Base-by-base conservation (phyloP, 1,140 invertebrate species). In the Procambarus clarkii region DNA sequence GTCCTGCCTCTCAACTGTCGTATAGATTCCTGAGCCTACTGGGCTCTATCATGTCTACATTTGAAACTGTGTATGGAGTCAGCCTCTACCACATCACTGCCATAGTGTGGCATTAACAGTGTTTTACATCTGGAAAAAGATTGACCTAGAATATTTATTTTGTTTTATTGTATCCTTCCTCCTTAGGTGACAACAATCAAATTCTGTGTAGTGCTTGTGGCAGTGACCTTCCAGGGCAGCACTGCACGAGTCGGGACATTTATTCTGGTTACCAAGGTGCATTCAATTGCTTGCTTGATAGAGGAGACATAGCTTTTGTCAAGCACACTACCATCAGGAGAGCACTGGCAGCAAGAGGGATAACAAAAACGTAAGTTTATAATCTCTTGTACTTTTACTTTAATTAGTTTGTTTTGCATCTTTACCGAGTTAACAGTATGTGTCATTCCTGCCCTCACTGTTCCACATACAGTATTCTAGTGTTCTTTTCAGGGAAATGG, bases 211-310 rank as follows among this genome's bases (percentile, higher is more conserved):
- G 96, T 82, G 92, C 77, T 94, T 99, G 0, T 99, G 98, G 94
- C 95, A 96, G 98, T 21, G 96, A 96, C 93, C 95, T 97, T 21
- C 96, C 96, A 18, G 97, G 96, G 3, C 96, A 96, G 7, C 96
- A 96, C 91, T 99, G 98, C 94, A 98, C 98, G 0, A 96, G 96
- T 80, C 96, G 96, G 9, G 98, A 99, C 95, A 97, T 97, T 0
- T 98, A 98, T 94, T 97, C 97, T 79, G 98, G 98, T 0, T 98
- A 98, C 94, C 96, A 97, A 94, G 98, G 98, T 7, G 98, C 98
- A 5, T 97, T 99, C 90, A 96, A 96, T 91, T 99, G 98, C 94
- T 95, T 99, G 0, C 94, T 98, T 3, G 97, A 98, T 93, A 95
- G 95, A 11, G 98, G 98, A 54, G 98, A 99, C 80, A 96, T 99